Percentiles rank a stretch among this genome's conserved stretches.
These are phyloP conservation scores for Acanthurus tractus DNA, from an alignment of 2,797 vertebrate species.

Conservation along the genomic window DNA sequence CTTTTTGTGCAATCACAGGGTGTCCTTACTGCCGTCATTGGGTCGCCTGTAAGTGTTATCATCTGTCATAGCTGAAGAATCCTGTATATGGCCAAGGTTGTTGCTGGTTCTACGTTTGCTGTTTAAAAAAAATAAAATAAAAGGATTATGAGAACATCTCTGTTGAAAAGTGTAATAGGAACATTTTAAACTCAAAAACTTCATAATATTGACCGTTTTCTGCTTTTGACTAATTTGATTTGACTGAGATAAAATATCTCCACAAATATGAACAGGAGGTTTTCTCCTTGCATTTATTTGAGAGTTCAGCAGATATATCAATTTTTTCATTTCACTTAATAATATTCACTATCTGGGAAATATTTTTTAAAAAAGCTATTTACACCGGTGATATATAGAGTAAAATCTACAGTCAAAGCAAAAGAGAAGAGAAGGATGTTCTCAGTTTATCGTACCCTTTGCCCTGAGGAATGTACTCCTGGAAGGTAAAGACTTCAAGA, in stretches of 20 bases:
- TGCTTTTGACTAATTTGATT: neutral
- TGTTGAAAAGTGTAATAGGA: neutral
- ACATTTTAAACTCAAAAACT: neutral
- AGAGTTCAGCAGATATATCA: neutral
- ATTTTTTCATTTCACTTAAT: neutral
- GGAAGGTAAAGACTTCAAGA: slow-evolving; percentile 83
- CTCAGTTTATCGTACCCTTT: slow-evolving; percentile 63
- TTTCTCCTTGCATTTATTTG: neutral
- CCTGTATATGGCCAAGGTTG: slow-evolving; percentile 53
- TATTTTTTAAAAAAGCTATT: neutral
- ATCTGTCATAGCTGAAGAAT: slow-evolving; percentile 65
- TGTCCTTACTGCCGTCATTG: slow-evolving; percentile 75
- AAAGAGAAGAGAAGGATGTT: neutral
- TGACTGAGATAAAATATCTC: neutral
- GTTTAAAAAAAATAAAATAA: slow-evolving; percentile 49
- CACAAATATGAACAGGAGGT: neutral
- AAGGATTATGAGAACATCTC: neutral
- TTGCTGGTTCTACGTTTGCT: slow-evolving; percentile 81
- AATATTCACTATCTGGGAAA: neutral
- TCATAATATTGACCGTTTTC: neutral
- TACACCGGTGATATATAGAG: neutral
- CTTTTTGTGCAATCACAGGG: neutral
- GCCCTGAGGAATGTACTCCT: slow-evolving; percentile 81
- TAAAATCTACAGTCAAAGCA: neutral
- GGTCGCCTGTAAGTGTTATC: slow-evolving; percentile 65